A percentile compares a stretch with the other conserved stretches of the same genome.
phyloP scores from a whole-genome alignment of 2,888 invertebrate genomes.

The Latrodectus elegans region DNA sequence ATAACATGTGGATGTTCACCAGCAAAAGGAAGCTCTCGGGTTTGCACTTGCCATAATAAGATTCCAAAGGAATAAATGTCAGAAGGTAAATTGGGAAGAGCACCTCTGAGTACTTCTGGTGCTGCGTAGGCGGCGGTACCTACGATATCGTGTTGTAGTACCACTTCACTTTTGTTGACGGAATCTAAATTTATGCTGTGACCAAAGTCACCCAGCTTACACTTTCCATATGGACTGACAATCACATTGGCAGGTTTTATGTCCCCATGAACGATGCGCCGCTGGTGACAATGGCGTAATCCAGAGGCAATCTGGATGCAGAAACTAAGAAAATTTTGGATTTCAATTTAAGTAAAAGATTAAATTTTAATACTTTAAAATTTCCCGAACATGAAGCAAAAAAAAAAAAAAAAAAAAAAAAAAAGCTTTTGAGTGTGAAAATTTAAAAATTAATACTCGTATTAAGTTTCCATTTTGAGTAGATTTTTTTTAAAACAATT shows the following conservation, averaged over 20 bases:
- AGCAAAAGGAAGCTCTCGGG: constrained; percentile 50
- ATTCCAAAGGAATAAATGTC: constrained; percentile 60
- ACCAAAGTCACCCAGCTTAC: constrained; percentile 64
- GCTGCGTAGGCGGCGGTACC: constrained; percentile 60
- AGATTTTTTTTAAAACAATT: too few relatives aligned
- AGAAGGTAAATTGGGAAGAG: constrained; percentile 1
- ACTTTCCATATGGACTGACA: constrained; percentile 48
- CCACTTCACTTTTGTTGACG: too few relatives aligned
- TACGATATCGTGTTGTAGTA: not conserved
- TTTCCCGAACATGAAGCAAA: not conserved
- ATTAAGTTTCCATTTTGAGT: too few relatives aligned
- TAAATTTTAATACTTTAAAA: not conserved
- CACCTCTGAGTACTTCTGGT: constrained; percentile 59
- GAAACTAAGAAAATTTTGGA: constrained; percentile 31
- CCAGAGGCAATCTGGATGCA: constrained; percentile 46
- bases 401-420: not conserved
- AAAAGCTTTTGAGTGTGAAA: not conserved
- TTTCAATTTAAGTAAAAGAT: not conserved
- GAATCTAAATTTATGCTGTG: constrained; percentile 28
- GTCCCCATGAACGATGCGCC: constrained; percentile 51
- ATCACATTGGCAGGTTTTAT: constrained; percentile 65
- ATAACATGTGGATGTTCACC: constrained; percentile 64
- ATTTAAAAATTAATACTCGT: too few relatives aligned
- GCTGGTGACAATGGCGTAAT: constrained; percentile 46
- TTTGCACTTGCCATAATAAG: constrained; percentile 58